Conservation (phyloP, 2,888 invertebrate genomes). For the Spisula solida region DNA sequence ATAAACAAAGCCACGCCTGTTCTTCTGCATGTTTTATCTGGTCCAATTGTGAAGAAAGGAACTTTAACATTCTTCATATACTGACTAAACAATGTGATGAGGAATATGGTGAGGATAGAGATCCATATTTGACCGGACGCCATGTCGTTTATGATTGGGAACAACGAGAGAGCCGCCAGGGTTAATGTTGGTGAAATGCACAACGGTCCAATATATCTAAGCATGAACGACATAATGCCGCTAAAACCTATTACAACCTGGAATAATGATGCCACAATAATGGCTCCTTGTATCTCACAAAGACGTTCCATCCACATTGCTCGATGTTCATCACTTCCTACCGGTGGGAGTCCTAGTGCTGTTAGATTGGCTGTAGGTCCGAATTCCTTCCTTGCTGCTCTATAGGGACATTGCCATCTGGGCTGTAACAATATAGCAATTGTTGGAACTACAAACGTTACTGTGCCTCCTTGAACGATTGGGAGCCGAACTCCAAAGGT, state of each 20-base stretch:
- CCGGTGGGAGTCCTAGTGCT: conserved; percentile 54
- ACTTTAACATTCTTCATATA: conserved; percentile 88
- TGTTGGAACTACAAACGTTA: conserved; percentile 82
- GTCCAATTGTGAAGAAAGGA: conserved; percentile 78
- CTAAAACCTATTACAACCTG: conserved; percentile 92
- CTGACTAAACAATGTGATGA: conserved; percentile 94
- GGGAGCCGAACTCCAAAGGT: conserved; percentile 76
- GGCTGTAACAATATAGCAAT: conserved; percentile 81
- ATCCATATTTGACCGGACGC: conserved; percentile 95
- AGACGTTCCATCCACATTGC: conserved; percentile 83
- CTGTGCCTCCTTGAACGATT: conserved; percentile 84
- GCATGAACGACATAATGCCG: conserved; percentile 92
- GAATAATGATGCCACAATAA: conserved; percentile 93
- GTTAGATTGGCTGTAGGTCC: conserved; percentile 21
- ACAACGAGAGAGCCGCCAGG: conserved; percentile 93
- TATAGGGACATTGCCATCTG: conserved; percentile 77
- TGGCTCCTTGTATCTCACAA: conserved; percentile 92
- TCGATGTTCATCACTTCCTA: conserved; percentile 81
- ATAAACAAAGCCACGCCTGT: conserved; percentile 74
- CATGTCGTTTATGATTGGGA: conserved; percentile 93
- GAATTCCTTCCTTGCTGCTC: conserved; percentile 33
- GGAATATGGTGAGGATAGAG: conserved; percentile 93
- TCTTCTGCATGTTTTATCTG: conserved; percentile 62
- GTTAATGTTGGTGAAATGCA: conserved; percentile 89
- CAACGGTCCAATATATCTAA: conserved; percentile 92